Evolutionary conservation across 1,140 invertebrate genomes (phyloP).

Genomic region (Parasteatoda tepidariorum): DNA sequence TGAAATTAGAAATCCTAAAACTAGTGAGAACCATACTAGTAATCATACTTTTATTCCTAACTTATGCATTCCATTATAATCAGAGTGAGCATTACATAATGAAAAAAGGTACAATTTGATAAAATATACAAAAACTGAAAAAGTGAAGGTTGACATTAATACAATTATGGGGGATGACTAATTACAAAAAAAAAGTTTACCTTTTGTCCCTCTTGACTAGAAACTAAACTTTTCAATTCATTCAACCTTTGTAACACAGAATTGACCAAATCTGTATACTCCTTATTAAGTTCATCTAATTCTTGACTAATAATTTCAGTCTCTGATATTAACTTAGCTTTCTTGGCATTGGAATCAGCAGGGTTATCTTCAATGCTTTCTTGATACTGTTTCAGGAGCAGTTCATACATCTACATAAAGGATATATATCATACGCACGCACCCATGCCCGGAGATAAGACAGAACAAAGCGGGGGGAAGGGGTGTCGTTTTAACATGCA

Average conservation of each 20-base stretch:
- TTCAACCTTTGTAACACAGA: slow-evolving; percentile 77
- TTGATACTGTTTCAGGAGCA: slow-evolving; percentile 86
- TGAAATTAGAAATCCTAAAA: no score
- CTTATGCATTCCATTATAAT: no score
- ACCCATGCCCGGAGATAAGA: slow-evolving; percentile 11
- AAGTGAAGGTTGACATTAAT: no score
- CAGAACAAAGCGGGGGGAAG: neutral
- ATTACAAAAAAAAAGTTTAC: no score
- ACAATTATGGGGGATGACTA: no score
- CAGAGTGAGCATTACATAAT: no score
- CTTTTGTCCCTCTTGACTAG: slow-evolving; percentile 75
- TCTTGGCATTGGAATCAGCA: slow-evolving; percentile 73
- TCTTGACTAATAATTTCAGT: slow-evolving; percentile 86
- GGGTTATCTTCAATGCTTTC: slow-evolving; percentile 89
- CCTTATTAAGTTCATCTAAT: slow-evolving; percentile 85
- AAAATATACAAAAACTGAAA: no score
- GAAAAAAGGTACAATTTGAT: no score
- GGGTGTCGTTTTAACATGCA: neutral
- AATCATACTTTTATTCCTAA: no score
- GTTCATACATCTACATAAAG: slow-evolving; percentile 83
- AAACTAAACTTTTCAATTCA: slow-evolving; percentile 73
- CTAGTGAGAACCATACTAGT: no score
- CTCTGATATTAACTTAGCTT: slow-evolving; percentile 70
- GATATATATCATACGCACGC: slow-evolving; percentile 43
- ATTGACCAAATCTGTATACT: slow-evolving; percentile 80